Conservation (phyloP, 2,888 invertebrate genomes). For the Hirtodrosophila alboralis region DNA sequence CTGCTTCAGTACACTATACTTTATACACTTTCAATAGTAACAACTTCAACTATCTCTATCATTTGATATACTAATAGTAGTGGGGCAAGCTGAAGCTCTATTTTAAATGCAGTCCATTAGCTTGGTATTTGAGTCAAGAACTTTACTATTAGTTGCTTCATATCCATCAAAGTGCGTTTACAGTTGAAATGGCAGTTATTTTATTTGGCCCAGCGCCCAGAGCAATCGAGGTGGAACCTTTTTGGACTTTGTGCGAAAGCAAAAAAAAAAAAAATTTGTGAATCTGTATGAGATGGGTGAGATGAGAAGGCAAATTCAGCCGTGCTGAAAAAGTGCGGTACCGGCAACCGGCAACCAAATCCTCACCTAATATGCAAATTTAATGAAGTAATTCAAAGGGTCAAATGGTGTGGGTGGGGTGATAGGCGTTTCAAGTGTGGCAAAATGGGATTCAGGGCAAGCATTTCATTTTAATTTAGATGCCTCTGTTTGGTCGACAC, state of each 20-base stretch:
- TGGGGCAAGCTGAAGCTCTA: background rate
- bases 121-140: slow-evolving; percentile 1
- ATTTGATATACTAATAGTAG: no score
- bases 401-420: slow-evolving; percentile 24
- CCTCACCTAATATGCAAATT: slow-evolving; percentile 80
- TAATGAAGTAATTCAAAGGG: slow-evolving; percentile 79
- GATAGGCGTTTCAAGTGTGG: no score
- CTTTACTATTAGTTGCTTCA: background rate
- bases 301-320: background rate
- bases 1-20: no score
- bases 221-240: slow-evolving; percentile 17
- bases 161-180: slow-evolving; percentile 37
- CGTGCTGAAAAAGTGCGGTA: slow-evolving; percentile 57
- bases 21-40: no score
- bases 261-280: slow-evolving; percentile 9
- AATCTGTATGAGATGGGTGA: background rate
- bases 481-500: slow-evolving; percentile 47
- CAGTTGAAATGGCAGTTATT: slow-evolving; percentile 27
- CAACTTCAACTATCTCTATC: no score
- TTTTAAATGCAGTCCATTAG: slow-evolving; percentile 1
- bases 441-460: slow-evolving; percentile 18
- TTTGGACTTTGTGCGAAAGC: background rate
- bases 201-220: slow-evolving; percentile 1
- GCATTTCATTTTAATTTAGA: slow-evolving; percentile 69
- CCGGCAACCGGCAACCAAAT: slow-evolving; percentile 67